phyloP scores from a whole-genome alignment of 2,888 invertebrate species.

The Seladonia tumulorum region DNA sequence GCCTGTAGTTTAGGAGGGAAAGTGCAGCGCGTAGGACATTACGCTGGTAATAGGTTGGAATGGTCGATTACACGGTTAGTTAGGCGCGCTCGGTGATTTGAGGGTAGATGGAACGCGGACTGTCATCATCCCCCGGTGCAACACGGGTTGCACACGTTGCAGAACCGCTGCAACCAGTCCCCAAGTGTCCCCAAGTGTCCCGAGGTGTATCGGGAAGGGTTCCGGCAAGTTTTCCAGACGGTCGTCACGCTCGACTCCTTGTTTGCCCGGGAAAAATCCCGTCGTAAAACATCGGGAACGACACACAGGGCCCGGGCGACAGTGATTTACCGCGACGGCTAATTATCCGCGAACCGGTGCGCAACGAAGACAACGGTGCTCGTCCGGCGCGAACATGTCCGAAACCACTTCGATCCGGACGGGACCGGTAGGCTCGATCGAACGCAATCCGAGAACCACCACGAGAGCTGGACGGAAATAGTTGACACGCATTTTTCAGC shows the following conservation, averaged over 20 bases:
- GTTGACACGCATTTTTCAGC: conserved; percentile 6
- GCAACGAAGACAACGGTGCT: not conserved
- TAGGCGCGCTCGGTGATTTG: conserved; percentile 82
- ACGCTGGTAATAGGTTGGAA: conserved; percentile 78
- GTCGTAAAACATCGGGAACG: not conserved
- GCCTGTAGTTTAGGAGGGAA: conserved; percentile 41
- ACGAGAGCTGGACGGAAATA: not conserved
- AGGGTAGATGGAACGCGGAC: conserved; percentile 74
- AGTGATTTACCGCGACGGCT: not conserved
- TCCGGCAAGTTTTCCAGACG: not conserved
- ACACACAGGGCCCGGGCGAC: not conserved
- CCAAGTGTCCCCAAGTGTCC: not conserved
- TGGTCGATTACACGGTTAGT: conserved; percentile 83
- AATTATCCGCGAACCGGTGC: not conserved
- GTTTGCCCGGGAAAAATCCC: not conserved
- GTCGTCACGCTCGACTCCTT: not conserved
- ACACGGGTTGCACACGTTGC: conserved; percentile 38
- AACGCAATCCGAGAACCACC: conserved; percentile 1
- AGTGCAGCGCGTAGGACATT: conserved; percentile 56
- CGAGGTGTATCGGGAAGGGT: conserved; percentile 35
- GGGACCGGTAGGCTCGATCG: not conserved
- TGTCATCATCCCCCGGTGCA: conserved; percentile 68
- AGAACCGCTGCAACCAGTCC: conserved; percentile 29
- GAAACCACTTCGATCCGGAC: not conserved
- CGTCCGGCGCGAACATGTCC: not conserved